Base-by-base conservation (phyloP, 23 tunicate genomes). In the Corella eumyota region DNA sequence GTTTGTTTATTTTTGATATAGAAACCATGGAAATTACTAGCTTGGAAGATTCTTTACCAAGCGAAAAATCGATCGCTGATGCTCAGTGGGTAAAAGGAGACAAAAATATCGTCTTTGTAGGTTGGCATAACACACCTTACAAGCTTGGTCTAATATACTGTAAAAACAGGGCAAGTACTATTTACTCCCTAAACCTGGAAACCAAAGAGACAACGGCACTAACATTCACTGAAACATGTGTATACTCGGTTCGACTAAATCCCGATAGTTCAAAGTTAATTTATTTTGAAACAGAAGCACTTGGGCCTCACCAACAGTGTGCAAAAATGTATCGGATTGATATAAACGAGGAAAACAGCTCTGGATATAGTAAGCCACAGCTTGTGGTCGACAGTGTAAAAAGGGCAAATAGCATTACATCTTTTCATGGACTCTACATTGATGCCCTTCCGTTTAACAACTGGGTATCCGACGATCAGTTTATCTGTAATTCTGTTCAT, bases 301-400 rank as follows among this genome's bases (percentile, higher is more conserved):
- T 84, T 32, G 81, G 81, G 6, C 77, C 96, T 4, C 96, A 88
- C 61, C 9, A n/a, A 47, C 96, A 78, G 28, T 88, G 96, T 68
- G 65, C 69, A 0, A 72, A 70, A 67, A 17, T 85, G 68, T 62
- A 64, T 68, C 29, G 52, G 15, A 21, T 76, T 3, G 69, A 60
- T 64, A 38, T 78, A 19, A 28, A n/a, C n/a, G n/a, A n/a, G n/a
- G n/a, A n/a, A n/a, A n/a, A n/a, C n/a, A n/a, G n/a, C n/a, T n/a
- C n/a, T n/a, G n/a, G 31, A 53, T n/a, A 13, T 19, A 38, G 47
- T 19, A 26, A 34, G 4, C 62, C 66, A 27, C 21, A 54, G 1
- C 70, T 75, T 6, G 33, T 74, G 32, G 67, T 69, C 0, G 82
- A 74, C 69, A 13, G 30, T 22, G 82, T 83, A 40, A 61, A 61